Percentiles rank a stretch among this genome's conserved stretches.
Conservation (phyloP, 1,140 invertebrate genomes). For the Copidosoma floridanum region DNA sequence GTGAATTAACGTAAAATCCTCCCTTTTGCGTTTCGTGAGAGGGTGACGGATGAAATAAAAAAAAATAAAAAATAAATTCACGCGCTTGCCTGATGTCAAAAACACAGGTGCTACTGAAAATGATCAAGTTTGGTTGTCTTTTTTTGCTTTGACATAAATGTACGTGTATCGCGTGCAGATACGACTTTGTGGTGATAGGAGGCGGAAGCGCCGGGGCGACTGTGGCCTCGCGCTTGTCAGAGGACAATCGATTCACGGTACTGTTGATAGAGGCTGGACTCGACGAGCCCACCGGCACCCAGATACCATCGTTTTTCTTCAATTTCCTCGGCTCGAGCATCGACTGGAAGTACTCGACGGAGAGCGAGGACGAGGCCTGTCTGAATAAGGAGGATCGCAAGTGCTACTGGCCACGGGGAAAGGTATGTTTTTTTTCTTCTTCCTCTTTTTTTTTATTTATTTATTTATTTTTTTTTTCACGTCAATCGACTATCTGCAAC, state of each 20-base stretch:
- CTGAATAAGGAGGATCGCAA: slow-evolving; percentile 70
- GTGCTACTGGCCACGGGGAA: slow-evolving; percentile 82
- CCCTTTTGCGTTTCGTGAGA: too few relatives aligned
- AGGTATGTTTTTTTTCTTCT: slow-evolving; percentile 56
- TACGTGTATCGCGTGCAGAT: slow-evolving; percentile 49
- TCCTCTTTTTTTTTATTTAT: not conserved
- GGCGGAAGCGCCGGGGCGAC: slow-evolving; percentile 83
- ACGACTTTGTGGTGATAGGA: slow-evolving; percentile 85
- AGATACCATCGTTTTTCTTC: slow-evolving; percentile 82
- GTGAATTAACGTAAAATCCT: too few relatives aligned
- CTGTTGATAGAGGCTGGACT: slow-evolving; percentile 78
- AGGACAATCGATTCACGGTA: slow-evolving; percentile 76
- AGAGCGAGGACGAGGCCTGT: slow-evolving; percentile 81
- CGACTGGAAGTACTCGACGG: slow-evolving; percentile 86
- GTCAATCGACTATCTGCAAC: too few relatives aligned
- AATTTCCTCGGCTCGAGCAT: slow-evolving; percentile 79
- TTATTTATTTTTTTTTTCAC: not conserved
- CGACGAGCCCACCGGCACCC: slow-evolving; percentile 79
- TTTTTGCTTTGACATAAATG: too few relatives aligned
- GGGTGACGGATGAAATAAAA: too few relatives aligned
- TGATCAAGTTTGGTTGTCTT: too few relatives aligned
- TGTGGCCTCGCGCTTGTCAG: slow-evolving; percentile 76
- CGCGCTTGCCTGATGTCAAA: too few relatives aligned
- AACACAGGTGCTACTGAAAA: too few relatives aligned
- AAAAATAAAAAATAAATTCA: too few relatives aligned